These are phyloP conservation scores for Mythimna impura DNA, from an alignment of 2,888 invertebrate genomes.

Conservation along the genomic window DNA sequence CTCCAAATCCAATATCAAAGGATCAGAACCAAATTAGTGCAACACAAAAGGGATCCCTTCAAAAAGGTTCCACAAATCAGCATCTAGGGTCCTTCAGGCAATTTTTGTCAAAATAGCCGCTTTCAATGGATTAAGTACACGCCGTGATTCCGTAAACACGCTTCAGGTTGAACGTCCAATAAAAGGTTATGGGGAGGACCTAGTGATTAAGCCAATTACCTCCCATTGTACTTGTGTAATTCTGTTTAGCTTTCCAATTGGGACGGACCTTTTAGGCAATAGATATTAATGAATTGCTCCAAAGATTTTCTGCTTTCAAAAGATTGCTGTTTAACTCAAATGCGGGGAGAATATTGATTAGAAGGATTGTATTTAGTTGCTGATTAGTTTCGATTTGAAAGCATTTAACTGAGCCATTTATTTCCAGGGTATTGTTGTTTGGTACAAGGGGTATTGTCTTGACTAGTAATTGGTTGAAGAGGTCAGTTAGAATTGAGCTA, in stretches of 20 bases:
- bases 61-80: constrained; percentile 53
- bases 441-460: background rate
- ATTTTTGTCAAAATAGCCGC: constrained; percentile 61
- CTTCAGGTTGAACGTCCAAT: constrained; percentile 75
- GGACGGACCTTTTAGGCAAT: constrained; percentile 63
- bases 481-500: background rate
- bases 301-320: constrained; percentile 57
- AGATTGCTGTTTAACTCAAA: constrained; percentile 27
- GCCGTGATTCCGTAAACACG: constrained; percentile 77
- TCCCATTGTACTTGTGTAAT: constrained; percentile 73
- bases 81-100: constrained; percentile 22
- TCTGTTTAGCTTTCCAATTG: constrained; percentile 74
- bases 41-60: constrained; percentile 51
- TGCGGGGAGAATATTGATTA: constrained; percentile 24
- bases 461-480: background rate
- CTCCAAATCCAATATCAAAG: constrained; percentile 7
- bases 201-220: constrained; percentile 80
- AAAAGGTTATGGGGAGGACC: constrained; percentile 76
- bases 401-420: background rate
- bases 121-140: constrained; percentile 57
- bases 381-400: constrained; percentile 8
- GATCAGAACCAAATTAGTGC: constrained; percentile 46
- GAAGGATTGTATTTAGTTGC: constrained; percentile 3
- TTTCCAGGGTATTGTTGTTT: background rate
- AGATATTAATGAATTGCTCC: constrained; percentile 62